phyloP scores from a whole-genome alignment of 2,888 invertebrate genomes.

The Drosophila recens region DNA sequence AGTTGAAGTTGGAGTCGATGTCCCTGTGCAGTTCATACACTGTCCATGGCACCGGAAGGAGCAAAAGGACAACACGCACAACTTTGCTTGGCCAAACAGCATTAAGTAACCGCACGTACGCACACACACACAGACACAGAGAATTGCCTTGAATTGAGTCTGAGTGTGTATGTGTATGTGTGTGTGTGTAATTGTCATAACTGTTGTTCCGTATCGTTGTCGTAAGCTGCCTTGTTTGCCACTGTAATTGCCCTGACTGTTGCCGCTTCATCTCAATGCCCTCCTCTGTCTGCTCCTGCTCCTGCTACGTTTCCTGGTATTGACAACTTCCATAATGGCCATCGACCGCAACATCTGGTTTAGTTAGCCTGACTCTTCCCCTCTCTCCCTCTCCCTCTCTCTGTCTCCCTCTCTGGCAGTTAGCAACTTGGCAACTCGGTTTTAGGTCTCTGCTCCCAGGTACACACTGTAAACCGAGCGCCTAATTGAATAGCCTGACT shows the following conservation, averaged over 20 bases:
- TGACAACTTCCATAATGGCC: conserved; percentile 78
- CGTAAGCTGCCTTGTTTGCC: conserved; percentile 62
- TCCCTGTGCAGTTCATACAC: conserved; percentile 6
- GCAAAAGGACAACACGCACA: conserved; percentile 65
- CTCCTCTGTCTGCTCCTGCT: conserved; percentile 7
- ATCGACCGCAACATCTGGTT: conserved; percentile 78
- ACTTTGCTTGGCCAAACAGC: conserved; percentile 67
- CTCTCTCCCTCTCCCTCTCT: background rate
- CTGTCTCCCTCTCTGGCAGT: conserved; percentile 4
- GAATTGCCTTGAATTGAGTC: background rate
- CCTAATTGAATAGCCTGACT: conserved; percentile 67
- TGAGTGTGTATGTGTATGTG: conserved; percentile 4
- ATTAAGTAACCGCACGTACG: conserved; percentile 76
- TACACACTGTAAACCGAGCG: conserved; percentile 34
- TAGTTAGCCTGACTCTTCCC: conserved; percentile 33
- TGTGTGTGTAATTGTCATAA: conserved; percentile 68
- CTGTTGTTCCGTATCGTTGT: conserved; percentile 67
- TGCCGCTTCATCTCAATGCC: conserved; percentile 6
- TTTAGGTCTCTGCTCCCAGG: conserved; percentile 38
- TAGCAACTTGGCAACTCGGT: conserved; percentile 38
- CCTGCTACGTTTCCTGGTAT: conserved; percentile 45
- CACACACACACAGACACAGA: conserved; percentile 25
- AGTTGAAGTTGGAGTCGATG: background rate
- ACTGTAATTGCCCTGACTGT: conserved; percentile 73
- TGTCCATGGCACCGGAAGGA: conserved; percentile 50